Conservation (phyloP, 2,888 invertebrate genomes). For the Sinopyrophorus schimmeli region DNA sequence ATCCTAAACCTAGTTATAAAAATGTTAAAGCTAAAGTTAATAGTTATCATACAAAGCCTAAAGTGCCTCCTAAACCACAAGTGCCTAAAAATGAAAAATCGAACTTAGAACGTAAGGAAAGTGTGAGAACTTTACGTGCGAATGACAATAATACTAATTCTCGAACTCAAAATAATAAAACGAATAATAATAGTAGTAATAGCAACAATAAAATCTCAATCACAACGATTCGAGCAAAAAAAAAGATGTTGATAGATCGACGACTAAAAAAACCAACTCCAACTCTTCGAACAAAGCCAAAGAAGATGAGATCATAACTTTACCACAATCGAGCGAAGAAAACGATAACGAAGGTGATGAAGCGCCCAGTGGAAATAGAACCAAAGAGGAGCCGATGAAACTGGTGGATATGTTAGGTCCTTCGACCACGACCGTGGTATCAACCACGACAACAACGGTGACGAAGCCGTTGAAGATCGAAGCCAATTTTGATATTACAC, state of each 20-base stretch:
- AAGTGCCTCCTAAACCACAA: conserved; percentile 53
- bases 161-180: neutral
- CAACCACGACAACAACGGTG: conserved; percentile 52
- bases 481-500: conserved; percentile 43
- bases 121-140: conserved; percentile 32
- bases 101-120: conserved; percentile 38
- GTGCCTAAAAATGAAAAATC: conserved; percentile 36
- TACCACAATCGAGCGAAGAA: conserved; percentile 3
- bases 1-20: conserved; percentile 44
- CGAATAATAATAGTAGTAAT: conserved; percentile 7
- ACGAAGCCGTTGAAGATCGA: conserved; percentile 54
- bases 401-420: conserved; percentile 26
- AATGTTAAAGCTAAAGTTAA: conserved; percentile 54
- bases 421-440: conserved; percentile 49
- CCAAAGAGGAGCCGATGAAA: conserved; percentile 1
- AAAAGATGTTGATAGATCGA: neutral
- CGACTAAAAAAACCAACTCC: neutral
- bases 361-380: conserved; percentile 11
- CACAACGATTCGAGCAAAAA: neutral
- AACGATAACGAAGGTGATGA: conserved; percentile 3
- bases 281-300: neutral
- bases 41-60: conserved; percentile 48
- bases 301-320: neutral
- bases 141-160: conserved; percentile 10
- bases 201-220: conserved; percentile 5